These are phyloP conservation scores for Scleropages formosus DNA, from an alignment of 2,797 vertebrate species.

Conservation along the genomic window DNA sequence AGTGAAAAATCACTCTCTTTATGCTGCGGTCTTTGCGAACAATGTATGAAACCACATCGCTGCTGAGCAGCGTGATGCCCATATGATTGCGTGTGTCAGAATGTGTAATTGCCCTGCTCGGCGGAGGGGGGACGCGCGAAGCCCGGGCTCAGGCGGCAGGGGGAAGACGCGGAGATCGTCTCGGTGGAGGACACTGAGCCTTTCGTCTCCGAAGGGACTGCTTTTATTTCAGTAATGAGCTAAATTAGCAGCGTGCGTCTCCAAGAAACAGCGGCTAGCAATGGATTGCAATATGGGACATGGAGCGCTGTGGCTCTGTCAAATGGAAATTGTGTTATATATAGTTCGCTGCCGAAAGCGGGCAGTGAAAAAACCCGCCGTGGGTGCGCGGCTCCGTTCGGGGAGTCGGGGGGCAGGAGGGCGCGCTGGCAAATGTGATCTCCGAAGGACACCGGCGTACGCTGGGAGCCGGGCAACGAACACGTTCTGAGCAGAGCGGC, in stretches of 20 bases:
- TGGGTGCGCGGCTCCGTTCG: background rate
- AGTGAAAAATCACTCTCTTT: constrained; percentile 13
- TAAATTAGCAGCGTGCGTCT: too few relatives aligned
- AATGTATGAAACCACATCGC: constrained; percentile 24
- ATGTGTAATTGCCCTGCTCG: constrained; percentile 41
- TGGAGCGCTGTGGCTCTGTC: background rate
- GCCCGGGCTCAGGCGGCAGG: background rate
- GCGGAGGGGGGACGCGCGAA: background rate
- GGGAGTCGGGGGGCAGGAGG: background rate
- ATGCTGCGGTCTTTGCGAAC: constrained; percentile 24
- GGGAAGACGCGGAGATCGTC: constrained; percentile 6
- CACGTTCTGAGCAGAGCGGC: background rate
- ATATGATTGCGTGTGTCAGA: constrained; percentile 42
- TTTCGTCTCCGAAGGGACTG: constrained; percentile 32
- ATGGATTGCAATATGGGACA: background rate
- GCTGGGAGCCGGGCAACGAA: background rate
- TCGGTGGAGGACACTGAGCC: constrained; percentile 23
- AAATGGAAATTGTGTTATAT: background rate
- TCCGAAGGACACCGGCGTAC: background rate
- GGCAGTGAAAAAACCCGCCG: background rate
- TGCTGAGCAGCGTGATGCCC: constrained; percentile 18
- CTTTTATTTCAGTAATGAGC: background rate
- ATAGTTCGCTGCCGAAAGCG: background rate
- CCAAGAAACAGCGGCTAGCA: background rate
- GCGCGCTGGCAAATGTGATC: background rate